These are phyloP conservation scores for Sebastes kiyomatsui DNA, from an alignment of 2,797 vertebrate genomes.

Conservation along the genomic window DNA sequence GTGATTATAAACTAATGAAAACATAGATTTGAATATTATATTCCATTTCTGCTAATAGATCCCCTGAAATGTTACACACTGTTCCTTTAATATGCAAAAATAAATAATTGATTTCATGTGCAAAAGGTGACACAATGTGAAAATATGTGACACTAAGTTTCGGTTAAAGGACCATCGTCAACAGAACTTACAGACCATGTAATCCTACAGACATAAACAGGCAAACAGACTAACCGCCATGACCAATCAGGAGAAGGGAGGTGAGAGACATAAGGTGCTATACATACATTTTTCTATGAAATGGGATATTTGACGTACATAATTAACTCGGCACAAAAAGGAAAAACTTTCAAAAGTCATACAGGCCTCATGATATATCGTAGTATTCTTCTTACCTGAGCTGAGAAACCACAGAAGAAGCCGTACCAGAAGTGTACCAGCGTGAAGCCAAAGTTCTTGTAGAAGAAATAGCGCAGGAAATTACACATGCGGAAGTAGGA, in stretches of 20 bases:
- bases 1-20: too few relatives aligned
- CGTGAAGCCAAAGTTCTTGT: conserved; percentile 89
- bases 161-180: not conserved
- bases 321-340: not conserved
- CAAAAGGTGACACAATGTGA: not conserved
- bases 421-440: conserved; percentile 90
- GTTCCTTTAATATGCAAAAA: too few relatives aligned
- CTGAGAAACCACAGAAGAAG: conserved; percentile 89
- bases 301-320: not conserved
- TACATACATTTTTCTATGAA: not conserved
- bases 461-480: conserved; percentile 90
- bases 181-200: not conserved
- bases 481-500: conserved; percentile 88
- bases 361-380: not conserved
- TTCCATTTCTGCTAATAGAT: too few relatives aligned
- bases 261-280: not conserved
- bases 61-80: too few relatives aligned
- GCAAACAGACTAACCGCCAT: not conserved
- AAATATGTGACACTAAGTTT: not conserved
- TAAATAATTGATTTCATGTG: not conserved
- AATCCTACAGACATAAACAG: not conserved
- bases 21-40: too few relatives aligned
- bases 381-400: conserved; percentile 79
- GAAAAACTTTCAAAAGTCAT: not conserved
- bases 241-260: not conserved